Evolutionary conservation across 2,113 vertebrate genomes (phyloP), one percentile per base, ranked within the genome.

Genomic region (Dromas ardeola): DNA sequence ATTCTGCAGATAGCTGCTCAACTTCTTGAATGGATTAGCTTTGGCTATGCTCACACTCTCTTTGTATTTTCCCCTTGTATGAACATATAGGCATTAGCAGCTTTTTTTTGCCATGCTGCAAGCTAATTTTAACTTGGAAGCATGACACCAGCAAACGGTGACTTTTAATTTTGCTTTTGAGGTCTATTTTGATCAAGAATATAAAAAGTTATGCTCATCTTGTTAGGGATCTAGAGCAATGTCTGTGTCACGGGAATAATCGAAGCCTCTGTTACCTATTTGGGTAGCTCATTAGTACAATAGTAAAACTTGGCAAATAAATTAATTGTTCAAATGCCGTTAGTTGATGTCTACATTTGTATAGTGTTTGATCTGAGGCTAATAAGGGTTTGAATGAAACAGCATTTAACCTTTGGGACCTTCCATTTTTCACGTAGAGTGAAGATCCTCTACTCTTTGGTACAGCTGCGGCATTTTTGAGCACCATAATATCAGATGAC

Each of bases 401-500:
- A 69, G 7, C 5, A 3, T 72, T 82, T 87, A 40, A 40, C n/a
- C 47, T 87, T 43, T n/a, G 9, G 50, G 52, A 79, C 42, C 19
- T 76, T 59, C 69, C 12, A 32, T 23, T 86, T 89, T 49, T 27
- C 16, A 4, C 36, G 16, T 52, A n/a, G n/a, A 61, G n/a, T 47
- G 69, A 25, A 38, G 50, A 32, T 69, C 17, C 7, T 10, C 16
- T 32, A 72, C 40, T 86, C n/a, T 42, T 18, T 5, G 18, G 23
- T 25, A 30, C 23, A 55, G 50, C 34, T 6, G 5, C 0, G 0
- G 63, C 12, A 0, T 19, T 82, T 56, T 5, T 27, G 63, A 81
- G 30, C 45, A 3, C 25, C 0, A 0, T 30, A 63, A 10, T 6
- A 11, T 2, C 3, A 3, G 23, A 7, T 40, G 56, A 11, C 0